Evolutionary conservation across 2,797 vertebrate genomes (phyloP).

Genomic region (Yasuhikotakia modesta): DNA sequence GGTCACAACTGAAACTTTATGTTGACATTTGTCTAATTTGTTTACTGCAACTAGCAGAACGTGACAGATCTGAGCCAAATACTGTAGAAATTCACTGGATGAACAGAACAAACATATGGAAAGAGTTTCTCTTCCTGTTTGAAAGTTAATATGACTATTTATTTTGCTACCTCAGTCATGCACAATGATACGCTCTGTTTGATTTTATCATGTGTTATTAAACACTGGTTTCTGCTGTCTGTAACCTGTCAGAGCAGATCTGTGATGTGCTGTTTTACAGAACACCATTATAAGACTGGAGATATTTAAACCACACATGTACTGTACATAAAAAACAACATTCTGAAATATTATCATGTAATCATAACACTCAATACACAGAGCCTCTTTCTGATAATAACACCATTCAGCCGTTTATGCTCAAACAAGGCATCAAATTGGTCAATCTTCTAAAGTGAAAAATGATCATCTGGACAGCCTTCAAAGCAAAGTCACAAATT

Average conservation of each 20-base stretch:
- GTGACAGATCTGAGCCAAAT: too few relatives aligned
- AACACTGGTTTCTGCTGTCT: not conserved
- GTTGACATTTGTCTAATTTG: too few relatives aligned
- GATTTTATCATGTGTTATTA: not conserved
- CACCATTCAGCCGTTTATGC: not conserved
- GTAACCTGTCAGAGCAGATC: not conserved
- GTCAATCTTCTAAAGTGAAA: slow-evolving; percentile 24
- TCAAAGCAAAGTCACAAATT: slow-evolving; percentile 14
- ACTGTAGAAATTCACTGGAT: too few relatives aligned
- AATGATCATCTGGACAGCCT: slow-evolving; percentile 15
- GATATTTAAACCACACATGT: not conserved
- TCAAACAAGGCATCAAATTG: not conserved
- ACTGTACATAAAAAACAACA: not conserved
- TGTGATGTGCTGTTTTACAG: not conserved
- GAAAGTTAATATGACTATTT: too few relatives aligned
- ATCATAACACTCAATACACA: not conserved
- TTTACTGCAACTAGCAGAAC: too few relatives aligned
- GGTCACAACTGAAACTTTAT: too few relatives aligned
- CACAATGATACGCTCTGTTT: not conserved
- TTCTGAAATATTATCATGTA: not conserved
- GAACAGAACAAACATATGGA: too few relatives aligned
- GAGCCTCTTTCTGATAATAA: not conserved
- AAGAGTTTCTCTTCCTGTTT: too few relatives aligned
- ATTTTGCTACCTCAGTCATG: too few relatives aligned
- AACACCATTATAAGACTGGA: not conserved